Conservation (phyloP, 2,888 invertebrate genomes). For the Ophion obscuratus region DNA sequence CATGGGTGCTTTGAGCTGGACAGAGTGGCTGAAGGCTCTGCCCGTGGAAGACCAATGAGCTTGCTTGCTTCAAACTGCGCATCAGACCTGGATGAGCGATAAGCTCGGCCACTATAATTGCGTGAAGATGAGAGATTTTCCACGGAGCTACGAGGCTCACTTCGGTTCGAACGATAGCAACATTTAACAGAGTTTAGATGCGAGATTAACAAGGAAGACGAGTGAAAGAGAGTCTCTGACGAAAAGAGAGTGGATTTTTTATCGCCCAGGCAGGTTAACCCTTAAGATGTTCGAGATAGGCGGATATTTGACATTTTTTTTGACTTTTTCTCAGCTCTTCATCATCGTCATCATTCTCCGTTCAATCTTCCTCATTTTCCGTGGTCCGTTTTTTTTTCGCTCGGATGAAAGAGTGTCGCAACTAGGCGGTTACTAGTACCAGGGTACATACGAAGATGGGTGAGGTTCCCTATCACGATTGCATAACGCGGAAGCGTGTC, state of each 20-base stretch:
- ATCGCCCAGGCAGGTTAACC: slow-evolving; percentile 19
- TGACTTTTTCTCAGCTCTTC: slow-evolving; percentile 18
- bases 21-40: too few relatives aligned
- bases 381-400: slow-evolving; percentile 20
- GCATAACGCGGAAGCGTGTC: slow-evolving; percentile 65
- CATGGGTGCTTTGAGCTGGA: too few relatives aligned
- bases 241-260: slow-evolving; percentile 20
- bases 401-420: slow-evolving; percentile 55
- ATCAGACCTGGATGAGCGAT: slow-evolving; percentile 6
- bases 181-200: slow-evolving; percentile 64
- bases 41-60: not conserved
- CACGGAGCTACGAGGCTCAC: slow-evolving; percentile 55
- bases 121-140: slow-evolving; percentile 53
- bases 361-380: slow-evolving; percentile 34
- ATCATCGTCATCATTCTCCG: slow-evolving; percentile 49
- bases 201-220: slow-evolving; percentile 41
- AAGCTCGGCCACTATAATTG: slow-evolving; percentile 34
- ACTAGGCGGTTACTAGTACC: slow-evolving; percentile 51
- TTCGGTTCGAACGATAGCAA: slow-evolving; percentile 45
- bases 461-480: slow-evolving; percentile 61
- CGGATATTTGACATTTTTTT: slow-evolving; percentile 29
- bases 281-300: slow-evolving; percentile 40
- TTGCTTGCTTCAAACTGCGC: too few relatives aligned
- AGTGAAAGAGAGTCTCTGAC: slow-evolving; percentile 15
- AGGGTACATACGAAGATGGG: slow-evolving; percentile 52